These are phyloP conservation scores for Macrocentrus cingulum DNA, from an alignment of 1,140 invertebrate species.

Conservation along the genomic window DNA sequence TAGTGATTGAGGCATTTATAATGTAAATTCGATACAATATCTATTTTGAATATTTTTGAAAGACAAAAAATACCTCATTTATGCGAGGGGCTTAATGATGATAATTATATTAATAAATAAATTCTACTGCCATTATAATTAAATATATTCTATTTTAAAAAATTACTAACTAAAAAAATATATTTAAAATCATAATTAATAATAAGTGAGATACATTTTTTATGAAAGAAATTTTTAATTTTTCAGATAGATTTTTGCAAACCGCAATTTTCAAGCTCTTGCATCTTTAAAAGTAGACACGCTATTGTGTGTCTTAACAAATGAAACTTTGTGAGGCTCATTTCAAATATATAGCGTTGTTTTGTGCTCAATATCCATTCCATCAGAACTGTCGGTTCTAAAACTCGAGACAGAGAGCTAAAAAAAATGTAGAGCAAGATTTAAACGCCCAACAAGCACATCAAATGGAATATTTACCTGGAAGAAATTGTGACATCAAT, in stretches of 20 bases:
- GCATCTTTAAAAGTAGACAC: slow-evolving; percentile 48
- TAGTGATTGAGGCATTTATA: too few relatives aligned
- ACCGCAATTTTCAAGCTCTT: slow-evolving; percentile 43
- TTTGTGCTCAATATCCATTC: slow-evolving; percentile 52
- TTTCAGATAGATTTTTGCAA: slow-evolving; percentile 42
- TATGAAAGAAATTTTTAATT: too few relatives aligned
- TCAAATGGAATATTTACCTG: slow-evolving; percentile 38
- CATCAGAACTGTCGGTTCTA: slow-evolving; percentile 52
- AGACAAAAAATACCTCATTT: too few relatives aligned
- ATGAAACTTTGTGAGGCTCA: slow-evolving; percentile 50
- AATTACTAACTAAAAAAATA: too few relatives aligned
- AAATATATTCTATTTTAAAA: too few relatives aligned
- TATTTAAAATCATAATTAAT: too few relatives aligned
- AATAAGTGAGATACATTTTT: too few relatives aligned
- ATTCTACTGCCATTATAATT: too few relatives aligned
- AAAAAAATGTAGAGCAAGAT: slow-evolving; percentile 27
- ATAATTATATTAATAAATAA: too few relatives aligned
- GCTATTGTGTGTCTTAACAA: slow-evolving; percentile 49
- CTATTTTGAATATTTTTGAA: too few relatives aligned
- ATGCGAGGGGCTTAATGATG: too few relatives aligned
- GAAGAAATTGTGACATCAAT: slow-evolving; percentile 52
- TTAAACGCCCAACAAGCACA: slow-evolving; percentile 2
- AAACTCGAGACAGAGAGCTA: slow-evolving; percentile 47
- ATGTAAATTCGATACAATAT: too few relatives aligned
- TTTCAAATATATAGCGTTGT: slow-evolving; percentile 47